A percentile compares a stretch with the other conserved stretches of the same genome.
phyloP scores from a whole-genome alignment of 2,113 vertebrate genomes.

The Hystrix brachyura region DNA sequence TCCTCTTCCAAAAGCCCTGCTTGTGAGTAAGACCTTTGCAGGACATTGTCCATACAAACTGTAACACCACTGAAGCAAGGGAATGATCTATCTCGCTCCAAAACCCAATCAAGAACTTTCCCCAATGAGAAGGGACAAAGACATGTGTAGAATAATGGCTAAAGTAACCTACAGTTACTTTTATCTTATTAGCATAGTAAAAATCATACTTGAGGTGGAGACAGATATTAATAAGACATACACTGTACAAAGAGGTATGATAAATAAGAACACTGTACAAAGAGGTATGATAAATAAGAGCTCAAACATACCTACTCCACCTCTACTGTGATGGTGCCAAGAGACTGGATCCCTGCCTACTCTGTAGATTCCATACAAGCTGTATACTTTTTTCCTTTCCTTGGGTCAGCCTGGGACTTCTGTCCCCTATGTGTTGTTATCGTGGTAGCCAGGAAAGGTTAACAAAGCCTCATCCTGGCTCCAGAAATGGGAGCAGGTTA shows the following conservation, averaged over 20 bases:
- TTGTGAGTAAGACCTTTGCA: neutral
- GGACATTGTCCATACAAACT: neutral
- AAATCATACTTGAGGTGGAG: neutral
- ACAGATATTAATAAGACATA: neutral
- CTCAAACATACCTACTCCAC: too few species aligned
- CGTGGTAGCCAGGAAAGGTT: constrained; percentile 76
- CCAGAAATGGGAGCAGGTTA: constrained; percentile 90
- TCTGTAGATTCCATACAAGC: too few species aligned
- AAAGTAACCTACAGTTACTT: neutral
- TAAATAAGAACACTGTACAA: too few species aligned
- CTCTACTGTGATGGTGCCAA: too few species aligned
- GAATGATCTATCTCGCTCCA: neutral
- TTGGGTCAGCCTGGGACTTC: too few species aligned
- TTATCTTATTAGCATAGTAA: neutral
- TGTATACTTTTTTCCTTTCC: too few species aligned
- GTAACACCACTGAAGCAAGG: neutral
- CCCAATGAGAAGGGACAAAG: neutral
- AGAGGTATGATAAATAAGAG: too few species aligned
- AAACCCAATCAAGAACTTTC: neutral
- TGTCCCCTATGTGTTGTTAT: too few species aligned
- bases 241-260: neutral
- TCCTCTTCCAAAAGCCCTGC: neutral
- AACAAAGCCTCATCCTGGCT: neutral
- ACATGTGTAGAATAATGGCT: neutral
- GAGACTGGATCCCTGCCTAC: too few species aligned